phyloP scores from a whole-genome alignment of 2,888 invertebrate species.

The Limenitis camilla region DNA sequence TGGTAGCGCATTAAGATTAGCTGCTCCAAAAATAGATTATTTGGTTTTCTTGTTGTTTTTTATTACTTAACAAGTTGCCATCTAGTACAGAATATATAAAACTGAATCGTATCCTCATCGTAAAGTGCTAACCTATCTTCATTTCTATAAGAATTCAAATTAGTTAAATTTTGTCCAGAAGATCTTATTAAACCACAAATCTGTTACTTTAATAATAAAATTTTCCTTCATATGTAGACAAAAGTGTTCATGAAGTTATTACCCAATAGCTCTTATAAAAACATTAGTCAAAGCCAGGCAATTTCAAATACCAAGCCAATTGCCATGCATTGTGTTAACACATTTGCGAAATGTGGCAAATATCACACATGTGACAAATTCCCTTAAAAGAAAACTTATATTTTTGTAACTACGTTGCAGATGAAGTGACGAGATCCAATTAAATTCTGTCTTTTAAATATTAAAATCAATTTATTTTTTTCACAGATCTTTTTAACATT shows the following conservation, averaged over 20 bases:
- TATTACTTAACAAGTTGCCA: no score
- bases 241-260: background rate
- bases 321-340: background rate
- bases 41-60: no score
- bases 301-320: constrained; percentile 1
- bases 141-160: no score
- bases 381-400: background rate
- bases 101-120: no score
- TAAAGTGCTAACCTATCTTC: no score
- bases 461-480: constrained; percentile 18
- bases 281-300: background rate
- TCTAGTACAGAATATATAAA: no score
- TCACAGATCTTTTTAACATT: constrained; percentile 81
- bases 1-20: no score
- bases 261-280: constrained; percentile 2
- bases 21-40: no score
- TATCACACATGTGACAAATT: background rate
- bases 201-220: no score
- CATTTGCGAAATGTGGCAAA: constrained; percentile 1
- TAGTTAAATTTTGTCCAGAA: no score
- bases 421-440: background rate
- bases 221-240: background rate
- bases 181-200: no score
- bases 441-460: background rate
- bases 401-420: background rate